Percentiles rank a stretch among this genome's conserved stretches.
Conservation (phyloP, 2,888 invertebrate genomes). For the Alsophila aescularia region DNA sequence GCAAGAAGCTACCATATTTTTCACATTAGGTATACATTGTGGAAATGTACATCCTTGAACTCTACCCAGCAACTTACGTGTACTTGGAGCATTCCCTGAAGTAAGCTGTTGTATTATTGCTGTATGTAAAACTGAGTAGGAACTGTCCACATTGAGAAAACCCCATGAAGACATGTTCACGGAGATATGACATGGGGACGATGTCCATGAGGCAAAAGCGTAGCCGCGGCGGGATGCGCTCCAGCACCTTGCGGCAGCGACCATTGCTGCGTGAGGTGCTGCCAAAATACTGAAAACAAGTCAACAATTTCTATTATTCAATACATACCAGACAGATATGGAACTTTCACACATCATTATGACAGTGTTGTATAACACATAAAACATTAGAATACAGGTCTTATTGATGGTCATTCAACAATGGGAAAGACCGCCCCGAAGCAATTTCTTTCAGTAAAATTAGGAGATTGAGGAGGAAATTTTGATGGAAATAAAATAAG, state of each 20-base stretch:
- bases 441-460: too few species aligned
- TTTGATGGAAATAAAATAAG: too few species aligned
- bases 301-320: background rate
- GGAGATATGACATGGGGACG: constrained; percentile 81
- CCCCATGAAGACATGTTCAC: constrained; percentile 96
- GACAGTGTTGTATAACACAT: too few species aligned
- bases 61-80: too few species aligned
- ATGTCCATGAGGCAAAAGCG: constrained; percentile 86
- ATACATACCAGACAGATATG: too few species aligned
- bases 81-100: constrained; percentile 82
- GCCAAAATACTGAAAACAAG: constrained; percentile 74
- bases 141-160: constrained; percentile 97
- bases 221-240: constrained; percentile 83
- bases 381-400: too few species aligned
- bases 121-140: constrained; percentile 93
- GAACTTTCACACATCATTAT: too few species aligned
- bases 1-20: too few species aligned
- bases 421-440: too few species aligned
- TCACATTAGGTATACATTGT: too few species aligned
- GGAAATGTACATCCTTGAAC: background rate
- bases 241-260: constrained; percentile 78
- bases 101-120: constrained; percentile 78
- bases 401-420: too few species aligned
- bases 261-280: constrained; percentile 77
- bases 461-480: too few species aligned